Evolutionary conservation across 2,797 vertebrate species (phyloP).

Genomic region (Tolypeutes matacus): DNA sequence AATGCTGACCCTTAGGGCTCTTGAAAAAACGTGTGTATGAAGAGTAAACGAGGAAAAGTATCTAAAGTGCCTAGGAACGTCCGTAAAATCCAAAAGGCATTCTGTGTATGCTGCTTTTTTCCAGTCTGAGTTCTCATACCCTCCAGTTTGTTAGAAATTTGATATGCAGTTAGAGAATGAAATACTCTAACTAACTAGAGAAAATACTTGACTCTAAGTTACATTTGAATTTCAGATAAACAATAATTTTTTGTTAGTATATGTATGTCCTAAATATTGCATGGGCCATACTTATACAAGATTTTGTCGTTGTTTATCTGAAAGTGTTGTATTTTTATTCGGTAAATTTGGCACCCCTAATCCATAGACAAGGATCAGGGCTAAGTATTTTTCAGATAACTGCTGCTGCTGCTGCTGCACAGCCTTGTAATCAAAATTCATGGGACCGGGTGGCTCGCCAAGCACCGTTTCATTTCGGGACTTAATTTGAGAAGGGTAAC

Average conservation of each 20-base stretch:
- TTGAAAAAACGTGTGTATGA: not conserved
- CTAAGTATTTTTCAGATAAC: not conserved
- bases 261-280: no score
- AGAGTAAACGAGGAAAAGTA: not conserved
- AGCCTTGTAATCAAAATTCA: not conserved
- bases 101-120: not conserved
- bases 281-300: not conserved
- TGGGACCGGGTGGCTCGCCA: not conserved
- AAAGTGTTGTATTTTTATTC: constrained; percentile 10
- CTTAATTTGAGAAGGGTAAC: not conserved
- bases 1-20: not conserved
- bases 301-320: not conserved
- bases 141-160: not conserved
- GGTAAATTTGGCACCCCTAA: not conserved
- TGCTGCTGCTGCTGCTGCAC: not conserved
- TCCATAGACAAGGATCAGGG: not conserved
- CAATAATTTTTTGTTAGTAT: no score
- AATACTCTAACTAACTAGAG: not conserved
- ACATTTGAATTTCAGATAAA: constrained; percentile 5
- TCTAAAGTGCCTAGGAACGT: not conserved
- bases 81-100: not conserved
- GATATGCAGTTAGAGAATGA: not conserved
- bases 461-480: not conserved
- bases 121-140: not conserved
- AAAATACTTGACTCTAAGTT: not conserved